Conservation (phyloP, 2,888 invertebrate genomes). For the Lasioglossum villosulum region DNA sequence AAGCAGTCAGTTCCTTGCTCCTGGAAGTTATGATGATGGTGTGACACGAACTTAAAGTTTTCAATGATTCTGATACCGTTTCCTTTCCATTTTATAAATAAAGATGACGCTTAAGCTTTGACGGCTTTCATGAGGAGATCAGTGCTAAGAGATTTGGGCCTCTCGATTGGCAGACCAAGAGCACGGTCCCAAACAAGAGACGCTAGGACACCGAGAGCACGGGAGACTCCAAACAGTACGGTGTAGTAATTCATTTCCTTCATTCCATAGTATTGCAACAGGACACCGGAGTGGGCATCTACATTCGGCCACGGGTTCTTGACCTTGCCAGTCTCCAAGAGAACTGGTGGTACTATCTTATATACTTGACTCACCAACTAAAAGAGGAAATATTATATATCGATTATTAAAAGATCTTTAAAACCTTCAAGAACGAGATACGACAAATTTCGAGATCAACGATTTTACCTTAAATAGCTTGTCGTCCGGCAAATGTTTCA, state of each 20-base stretch:
- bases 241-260: conserved; percentile 97
- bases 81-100: conserved; percentile 43
- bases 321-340: conserved; percentile 96
- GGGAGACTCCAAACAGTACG: conserved; percentile 94
- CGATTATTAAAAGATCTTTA: neutral
- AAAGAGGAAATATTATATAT: conserved; percentile 66
- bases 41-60: conserved; percentile 49
- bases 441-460: conserved; percentile 22
- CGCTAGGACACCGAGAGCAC: conserved; percentile 93
- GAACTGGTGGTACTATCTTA: conserved; percentile 96
- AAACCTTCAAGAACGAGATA: neutral
- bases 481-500: conserved; percentile 97
- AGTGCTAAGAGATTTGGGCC: conserved; percentile 90
- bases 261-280: conserved; percentile 91
- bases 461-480: conserved; percentile 91
- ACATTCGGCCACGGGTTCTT: conserved; percentile 99
- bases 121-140: conserved; percentile 82
- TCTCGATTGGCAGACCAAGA: conserved; percentile 93
- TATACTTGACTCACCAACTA: conserved; percentile 94
- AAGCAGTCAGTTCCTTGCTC: conserved; percentile 52
- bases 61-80: conserved; percentile 53
- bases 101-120: conserved; percentile 75
- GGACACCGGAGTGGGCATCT: conserved; percentile 96
- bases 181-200: conserved; percentile 94
- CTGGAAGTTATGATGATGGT: conserved; percentile 47